These are phyloP conservation scores for Anhinga anhinga DNA, from an alignment of 2,113 vertebrate genomes.

Conservation along the genomic window DNA sequence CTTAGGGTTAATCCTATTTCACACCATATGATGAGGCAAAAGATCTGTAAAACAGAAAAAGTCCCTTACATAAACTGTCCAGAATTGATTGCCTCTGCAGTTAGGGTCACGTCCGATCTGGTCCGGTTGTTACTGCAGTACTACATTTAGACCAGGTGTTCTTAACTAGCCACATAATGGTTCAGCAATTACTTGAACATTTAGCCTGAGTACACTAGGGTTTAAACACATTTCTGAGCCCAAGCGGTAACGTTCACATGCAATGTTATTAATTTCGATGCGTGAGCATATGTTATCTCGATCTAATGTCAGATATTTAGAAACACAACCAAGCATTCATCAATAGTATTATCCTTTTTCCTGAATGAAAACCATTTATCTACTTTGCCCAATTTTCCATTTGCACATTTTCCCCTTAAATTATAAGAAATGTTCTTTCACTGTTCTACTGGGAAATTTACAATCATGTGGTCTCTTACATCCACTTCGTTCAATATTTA, in stretches of 20 bases:
- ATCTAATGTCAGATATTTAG: neutral
- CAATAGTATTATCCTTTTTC: neutral
- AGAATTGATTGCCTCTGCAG: neutral
- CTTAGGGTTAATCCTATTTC: neutral
- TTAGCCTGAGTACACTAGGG: neutral
- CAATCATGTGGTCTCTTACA: neutral
- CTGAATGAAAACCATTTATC: neutral
- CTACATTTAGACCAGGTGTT: neutral
- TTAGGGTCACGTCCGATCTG: neutral
- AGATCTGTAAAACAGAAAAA: neutral
- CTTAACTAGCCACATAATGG: neutral
- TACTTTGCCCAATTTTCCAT: neutral
- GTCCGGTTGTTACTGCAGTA: neutral
- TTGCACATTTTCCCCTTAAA: neutral
- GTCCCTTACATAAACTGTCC: too few species aligned
- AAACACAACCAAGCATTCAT: neutral
- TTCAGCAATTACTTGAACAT: neutral
- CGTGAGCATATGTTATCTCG: rapidly evolving
- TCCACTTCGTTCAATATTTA: neutral
- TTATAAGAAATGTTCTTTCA: neutral
- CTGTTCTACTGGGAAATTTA: neutral
- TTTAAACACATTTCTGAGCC: neutral
- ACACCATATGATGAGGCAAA: neutral
- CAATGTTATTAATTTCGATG: neutral
- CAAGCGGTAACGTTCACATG: rapidly evolving